phyloP scores from a whole-genome alignment of 2,113 vertebrate species.

The Cottus gobio region DNA sequence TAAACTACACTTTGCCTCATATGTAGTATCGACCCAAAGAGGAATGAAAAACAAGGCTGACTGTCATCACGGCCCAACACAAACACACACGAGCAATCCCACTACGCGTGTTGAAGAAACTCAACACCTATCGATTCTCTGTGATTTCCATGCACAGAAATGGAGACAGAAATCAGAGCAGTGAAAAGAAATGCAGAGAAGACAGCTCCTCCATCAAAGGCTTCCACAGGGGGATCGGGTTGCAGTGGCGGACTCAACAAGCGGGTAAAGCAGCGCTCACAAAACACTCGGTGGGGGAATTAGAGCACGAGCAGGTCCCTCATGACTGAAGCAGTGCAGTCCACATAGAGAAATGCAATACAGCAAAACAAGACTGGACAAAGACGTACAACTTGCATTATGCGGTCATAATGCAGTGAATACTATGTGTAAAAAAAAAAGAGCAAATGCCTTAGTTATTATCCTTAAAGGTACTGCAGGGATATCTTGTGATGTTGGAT shows the following conservation, averaged over 20 bases:
- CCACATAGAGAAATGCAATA: constrained; percentile 4
- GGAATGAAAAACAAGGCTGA: constrained; percentile 60
- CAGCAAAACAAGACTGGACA: not conserved
- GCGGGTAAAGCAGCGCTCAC: constrained; percentile 40
- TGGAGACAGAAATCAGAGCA: constrained; percentile 47
- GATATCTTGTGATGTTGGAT: not conserved
- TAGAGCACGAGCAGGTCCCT: constrained; percentile 21
- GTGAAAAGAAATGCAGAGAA: constrained; percentile 40
- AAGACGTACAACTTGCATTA: constrained; percentile 8
- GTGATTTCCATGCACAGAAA: constrained; percentile 47
- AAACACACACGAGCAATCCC: constrained; percentile 12
- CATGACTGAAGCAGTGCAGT: not conserved
- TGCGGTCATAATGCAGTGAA: not conserved
- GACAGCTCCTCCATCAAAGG: constrained; percentile 50
- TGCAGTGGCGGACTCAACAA: constrained; percentile 34
- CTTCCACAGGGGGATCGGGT: constrained; percentile 29
- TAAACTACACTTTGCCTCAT: constrained; percentile 57
- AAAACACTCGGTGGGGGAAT: constrained; percentile 1
- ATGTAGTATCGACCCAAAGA: constrained; percentile 59
- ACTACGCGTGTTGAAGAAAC: constrained; percentile 40
- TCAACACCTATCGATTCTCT: constrained; percentile 60
- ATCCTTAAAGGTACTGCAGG: not conserved
- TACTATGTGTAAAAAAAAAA: not conserved
- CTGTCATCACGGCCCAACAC: constrained; percentile 45
- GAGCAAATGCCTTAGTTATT: not conserved